Percentiles rank a stretch among this genome's conserved stretches.
These are phyloP conservation scores for Ernsta delagoae DNA, from an alignment of 2,888 invertebrate genomes.

Conservation along the genomic window DNA sequence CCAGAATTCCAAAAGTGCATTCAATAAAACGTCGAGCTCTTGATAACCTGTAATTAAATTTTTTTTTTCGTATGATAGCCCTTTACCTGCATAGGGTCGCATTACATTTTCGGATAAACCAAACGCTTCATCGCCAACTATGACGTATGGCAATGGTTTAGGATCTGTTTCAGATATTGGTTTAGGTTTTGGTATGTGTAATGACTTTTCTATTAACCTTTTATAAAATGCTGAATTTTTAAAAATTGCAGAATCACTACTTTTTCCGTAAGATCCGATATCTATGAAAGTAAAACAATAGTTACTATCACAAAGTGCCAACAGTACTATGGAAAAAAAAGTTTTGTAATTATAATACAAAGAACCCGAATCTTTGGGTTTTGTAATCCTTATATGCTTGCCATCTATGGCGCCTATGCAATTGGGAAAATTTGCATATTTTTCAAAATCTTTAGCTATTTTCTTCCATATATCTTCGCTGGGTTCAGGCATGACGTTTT, in stretches of 20 bases:
- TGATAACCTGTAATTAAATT: conserved; percentile 29
- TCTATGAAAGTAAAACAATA: conserved; percentile 47
- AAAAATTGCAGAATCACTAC: conserved; percentile 43
- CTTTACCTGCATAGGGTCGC: conserved; percentile 27
- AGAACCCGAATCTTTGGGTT: conserved; percentile 43
- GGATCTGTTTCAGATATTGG: conserved; percentile 41
- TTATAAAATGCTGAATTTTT: conserved; percentile 44
- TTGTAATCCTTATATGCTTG: conserved; percentile 45
- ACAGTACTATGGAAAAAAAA: conserved; percentile 46
- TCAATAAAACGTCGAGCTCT: conserved; percentile 28
- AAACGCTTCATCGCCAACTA: conserved; percentile 27
- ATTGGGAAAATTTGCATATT: conserved; percentile 32
- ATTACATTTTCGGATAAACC: conserved; percentile 26
- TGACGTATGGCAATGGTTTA: conserved; percentile 41
- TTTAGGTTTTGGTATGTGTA: conserved; percentile 43
- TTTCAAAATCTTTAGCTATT: conserved; percentile 41
- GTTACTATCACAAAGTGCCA: conserved; percentile 45
- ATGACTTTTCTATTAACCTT: conserved; percentile 43
- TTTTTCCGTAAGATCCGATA: conserved; percentile 46
- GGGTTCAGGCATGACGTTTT: conserved; percentile 40
- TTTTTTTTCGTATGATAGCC: conserved; percentile 25
- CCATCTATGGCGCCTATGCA: conserved; percentile 43
- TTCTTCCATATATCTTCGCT: conserved; percentile 41
- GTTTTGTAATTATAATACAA: conserved; percentile 46
- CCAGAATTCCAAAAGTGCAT: conserved; percentile 30